Evolutionary conservation across 2,888 invertebrate species (phyloP), one percentile per base, ranked within the genome.

Genomic region (Panzeria rudis): DNA sequence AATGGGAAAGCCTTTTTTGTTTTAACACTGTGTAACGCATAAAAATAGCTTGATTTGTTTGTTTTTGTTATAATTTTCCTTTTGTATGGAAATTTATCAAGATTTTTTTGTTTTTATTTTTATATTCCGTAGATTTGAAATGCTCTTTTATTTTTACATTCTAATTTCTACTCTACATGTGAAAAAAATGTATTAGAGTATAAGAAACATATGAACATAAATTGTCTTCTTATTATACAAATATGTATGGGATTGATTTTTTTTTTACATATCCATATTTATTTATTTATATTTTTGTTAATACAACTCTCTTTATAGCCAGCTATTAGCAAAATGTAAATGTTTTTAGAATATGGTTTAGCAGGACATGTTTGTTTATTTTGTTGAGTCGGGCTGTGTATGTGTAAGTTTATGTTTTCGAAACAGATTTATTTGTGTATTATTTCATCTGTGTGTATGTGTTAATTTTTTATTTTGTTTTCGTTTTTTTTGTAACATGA

Each of bases 51-150:
- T 61, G 25, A 41, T 76, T 56, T 25, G 71, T 72, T 80, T 78
- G 59, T 83, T 83, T 83, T 83, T 68, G 68, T 52, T 71, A 23
- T 52, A 59, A 72, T 73, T 83, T 68, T 68, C 62, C 71, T 78
- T 78, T 83, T 78, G 54, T 54, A 20, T 56, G 52, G 17, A 62
- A 78, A 68, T 73, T 78, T 62, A 83, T 78, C 83, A 68, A 62
- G 78, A 78, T 68, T 69, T 68, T 75, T 83, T 68, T 83, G 83
- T 83, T 83, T 78, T 83, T 62, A 78, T 83, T 78, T 83, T 69
- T 47, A 78, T 61, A 73, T 83, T 83, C 68, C n/a, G 23, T 64
- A 41, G n/a, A 44, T 41, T 11, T 23, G 4, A 15, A 62, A 66
- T 47, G 7, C 13, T 6, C 9, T 66, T 64, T 64, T 47, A 47